Percentiles rank a stretch among this genome's conserved stretches.
These are phyloP conservation scores for Tridacna crocea DNA, from an alignment of 2,888 invertebrate genomes.

Conservation along the genomic window DNA sequence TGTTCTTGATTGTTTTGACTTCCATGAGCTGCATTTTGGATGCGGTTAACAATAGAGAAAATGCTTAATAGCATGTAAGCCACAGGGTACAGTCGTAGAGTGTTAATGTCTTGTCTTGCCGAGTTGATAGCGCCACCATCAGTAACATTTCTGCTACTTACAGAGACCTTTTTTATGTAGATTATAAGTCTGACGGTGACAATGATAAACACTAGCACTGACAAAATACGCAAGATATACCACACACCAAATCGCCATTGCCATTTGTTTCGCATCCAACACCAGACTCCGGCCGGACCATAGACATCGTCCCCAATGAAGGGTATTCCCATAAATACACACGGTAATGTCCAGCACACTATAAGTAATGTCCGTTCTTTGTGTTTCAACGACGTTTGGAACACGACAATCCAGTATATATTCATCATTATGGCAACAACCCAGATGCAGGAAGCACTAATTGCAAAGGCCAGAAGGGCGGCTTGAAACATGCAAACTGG, in stretches of 20 bases:
- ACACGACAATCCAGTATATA: conserved; percentile 33
- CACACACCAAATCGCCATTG: conserved; percentile 45
- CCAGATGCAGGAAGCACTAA: conserved; percentile 37
- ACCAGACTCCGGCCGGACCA: conserved; percentile 47
- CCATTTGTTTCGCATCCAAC: conserved; percentile 40
- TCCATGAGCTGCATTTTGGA: conserved; percentile 15
- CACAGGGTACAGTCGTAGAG: conserved; percentile 39
- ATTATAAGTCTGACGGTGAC: conserved; percentile 25
- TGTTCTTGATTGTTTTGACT: background rate
- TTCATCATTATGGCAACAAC: conserved; percentile 33
- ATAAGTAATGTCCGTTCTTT: conserved; percentile 12
- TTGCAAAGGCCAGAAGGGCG: conserved; percentile 27
- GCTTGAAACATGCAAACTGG: conserved; percentile 39
- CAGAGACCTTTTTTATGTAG: background rate
- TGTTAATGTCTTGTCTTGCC: conserved; percentile 25
- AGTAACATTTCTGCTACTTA: background rate
- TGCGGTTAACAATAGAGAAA: conserved; percentile 35
- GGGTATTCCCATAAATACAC: conserved; percentile 28
- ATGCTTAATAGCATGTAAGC: conserved; percentile 38
- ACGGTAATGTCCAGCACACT: conserved; percentile 38
- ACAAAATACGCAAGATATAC: conserved; percentile 41
- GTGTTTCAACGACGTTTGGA: conserved; percentile 8
- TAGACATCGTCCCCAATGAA: conserved; percentile 41
- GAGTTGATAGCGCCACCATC: background rate
- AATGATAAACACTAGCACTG: conserved; percentile 28